These are phyloP conservation scores for Halcyon badia DNA, from an alignment of 2,797 vertebrate species.

Conservation along the genomic window DNA sequence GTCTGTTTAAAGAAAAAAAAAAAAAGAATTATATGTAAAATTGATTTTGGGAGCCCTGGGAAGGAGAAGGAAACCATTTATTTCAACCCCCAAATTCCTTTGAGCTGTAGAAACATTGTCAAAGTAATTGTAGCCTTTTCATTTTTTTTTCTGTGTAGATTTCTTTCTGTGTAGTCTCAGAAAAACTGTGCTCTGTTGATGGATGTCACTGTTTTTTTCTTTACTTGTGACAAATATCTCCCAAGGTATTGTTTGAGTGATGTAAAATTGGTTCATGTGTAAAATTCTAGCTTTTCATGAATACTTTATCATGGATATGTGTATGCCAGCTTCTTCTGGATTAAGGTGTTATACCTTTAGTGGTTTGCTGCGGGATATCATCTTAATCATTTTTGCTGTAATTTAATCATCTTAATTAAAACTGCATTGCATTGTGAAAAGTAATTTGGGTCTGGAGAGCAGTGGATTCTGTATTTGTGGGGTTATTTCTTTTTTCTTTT, in stretches of 20 bases:
- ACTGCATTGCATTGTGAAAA: slow-evolving; percentile 46
- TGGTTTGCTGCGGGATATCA: slow-evolving; percentile 52
- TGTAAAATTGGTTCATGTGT: slow-evolving; percentile 63
- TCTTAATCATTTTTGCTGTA: slow-evolving; percentile 68
- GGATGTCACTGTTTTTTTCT: slow-evolving; percentile 57
- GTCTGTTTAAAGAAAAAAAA: neutral
- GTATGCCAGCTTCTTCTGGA: slow-evolving; percentile 2
- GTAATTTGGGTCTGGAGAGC: slow-evolving; percentile 61
- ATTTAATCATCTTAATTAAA: slow-evolving; percentile 71
- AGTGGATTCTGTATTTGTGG: slow-evolving; percentile 6
- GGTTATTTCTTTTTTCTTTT: neutral
- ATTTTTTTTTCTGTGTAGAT: slow-evolving; percentile 40
- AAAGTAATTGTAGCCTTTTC: slow-evolving; percentile 76
- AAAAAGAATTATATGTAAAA: slow-evolving; percentile 2
- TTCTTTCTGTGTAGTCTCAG: slow-evolving; percentile 58
- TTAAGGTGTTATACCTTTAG: slow-evolving; percentile 60
- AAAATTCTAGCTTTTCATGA: slow-evolving; percentile 47
- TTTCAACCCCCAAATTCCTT: slow-evolving; percentile 74
- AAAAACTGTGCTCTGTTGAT: slow-evolving; percentile 66
- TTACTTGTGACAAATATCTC: slow-evolving; percentile 62
- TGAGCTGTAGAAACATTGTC: slow-evolving; percentile 76
- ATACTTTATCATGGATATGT: slow-evolving; percentile 13
- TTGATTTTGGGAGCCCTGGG: slow-evolving; percentile 57
- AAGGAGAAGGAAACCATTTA: slow-evolving; percentile 73
- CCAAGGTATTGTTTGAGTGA: slow-evolving; percentile 68